Evolutionary conservation across 2,113 vertebrate genomes (phyloP).

Genomic region (Dromiciops gliroides): DNA sequence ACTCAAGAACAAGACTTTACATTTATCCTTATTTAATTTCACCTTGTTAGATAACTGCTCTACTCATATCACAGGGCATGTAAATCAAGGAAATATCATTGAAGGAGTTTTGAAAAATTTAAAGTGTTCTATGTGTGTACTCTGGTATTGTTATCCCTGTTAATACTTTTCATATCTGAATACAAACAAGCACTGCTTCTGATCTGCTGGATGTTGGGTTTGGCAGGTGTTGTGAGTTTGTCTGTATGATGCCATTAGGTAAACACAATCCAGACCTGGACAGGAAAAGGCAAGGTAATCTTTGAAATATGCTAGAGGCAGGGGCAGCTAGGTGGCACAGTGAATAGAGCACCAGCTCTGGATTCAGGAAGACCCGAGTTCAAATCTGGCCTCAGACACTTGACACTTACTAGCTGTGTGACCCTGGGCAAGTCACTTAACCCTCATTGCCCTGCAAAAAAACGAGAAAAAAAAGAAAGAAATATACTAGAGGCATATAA

Average conservation of each 20-base stretch:
- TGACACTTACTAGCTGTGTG: no score
- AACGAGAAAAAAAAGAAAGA: no score
- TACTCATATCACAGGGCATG: background rate
- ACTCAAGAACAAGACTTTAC: no score
- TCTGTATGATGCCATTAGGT: background rate
- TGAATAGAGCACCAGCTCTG: no score
- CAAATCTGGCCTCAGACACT: no score
- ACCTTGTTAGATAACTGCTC: background rate
- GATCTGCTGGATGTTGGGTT: background rate
- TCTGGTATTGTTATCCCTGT: conserved; percentile 2
- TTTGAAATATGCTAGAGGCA: background rate
- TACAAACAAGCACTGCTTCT: background rate
- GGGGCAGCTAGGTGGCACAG: no score
- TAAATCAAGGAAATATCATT: background rate
- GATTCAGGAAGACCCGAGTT: no score
- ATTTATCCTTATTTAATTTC: background rate
- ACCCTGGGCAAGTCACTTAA: no score
- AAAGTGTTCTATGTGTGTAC: background rate
- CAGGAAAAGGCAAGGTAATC: background rate
- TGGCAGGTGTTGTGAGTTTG: background rate
- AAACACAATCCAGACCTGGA: background rate
- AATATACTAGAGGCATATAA: background rate
- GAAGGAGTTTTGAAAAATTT: conserved; percentile 3
- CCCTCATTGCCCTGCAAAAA: no score
- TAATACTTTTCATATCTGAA: conserved; percentile 10